Base-by-base conservation (phyloP, 2,888 invertebrate species). In the Serrognathus titanus region DNA sequence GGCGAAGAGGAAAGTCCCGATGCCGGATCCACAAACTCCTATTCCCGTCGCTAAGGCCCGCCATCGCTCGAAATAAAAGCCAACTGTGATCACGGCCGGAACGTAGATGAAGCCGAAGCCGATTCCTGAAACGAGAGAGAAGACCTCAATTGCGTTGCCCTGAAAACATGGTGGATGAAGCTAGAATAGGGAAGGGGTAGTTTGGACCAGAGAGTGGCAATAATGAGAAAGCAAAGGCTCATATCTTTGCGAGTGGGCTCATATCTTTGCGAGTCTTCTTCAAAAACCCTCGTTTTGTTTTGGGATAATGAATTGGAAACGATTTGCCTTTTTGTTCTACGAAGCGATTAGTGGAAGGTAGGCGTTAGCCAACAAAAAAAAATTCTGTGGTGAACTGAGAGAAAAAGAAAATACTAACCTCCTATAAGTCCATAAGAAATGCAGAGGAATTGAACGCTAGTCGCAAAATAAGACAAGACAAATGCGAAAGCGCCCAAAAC, bases 11-110 rank as follows among this genome's bases (percentile, higher is more conserved):
- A 94, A 90, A 13, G 90, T 90, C n/a, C 95, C 95, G 8, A 95
- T 89, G 8, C 97, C 97, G 0, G 95, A 94, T 13, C 97, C 97
- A 71, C 95, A 95, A 12, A 96, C 89, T 0, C 96, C 92, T 48
- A 97, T 85, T 1, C 96, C 97, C 0, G 95, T 96, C 0, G 97
- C 97, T 52, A 97, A 76, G 1, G 95, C 95, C 49, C 97, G 83
- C 86, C 92, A 93, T 71, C 88, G 88, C 76, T 97, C 95, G 77
- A 97, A 97, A 81, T 97, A 97, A 79, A 94, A 96, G n/a, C 96
- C 94, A 49, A 95, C 98, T 8, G 90, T 89, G 66, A 97, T 87
- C 37, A 96, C 92, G 1, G 95, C 89, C 0, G 96, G 95, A 69
- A 96, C 89, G 78, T 94, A 96, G 63, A 96, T 88, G 84, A 96